Percentiles rank a stretch among this genome's conserved stretches.
Evolutionary conservation across 92 coral and sea anemone species (phyloP).

Genomic region (Bergia puertoricense): DNA sequence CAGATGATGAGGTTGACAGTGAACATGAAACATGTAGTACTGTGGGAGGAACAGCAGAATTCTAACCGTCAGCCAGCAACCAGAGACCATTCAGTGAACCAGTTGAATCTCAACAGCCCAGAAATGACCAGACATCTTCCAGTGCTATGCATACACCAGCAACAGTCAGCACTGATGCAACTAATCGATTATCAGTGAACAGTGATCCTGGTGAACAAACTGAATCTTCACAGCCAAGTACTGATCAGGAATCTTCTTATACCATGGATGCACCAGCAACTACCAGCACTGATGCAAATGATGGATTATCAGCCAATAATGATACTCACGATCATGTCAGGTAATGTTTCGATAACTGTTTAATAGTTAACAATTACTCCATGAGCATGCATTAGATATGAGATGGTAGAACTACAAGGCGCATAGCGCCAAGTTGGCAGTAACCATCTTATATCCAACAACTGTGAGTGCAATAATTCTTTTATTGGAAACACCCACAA

Average conservation of each 20-base stretch:
- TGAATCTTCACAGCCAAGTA: conserved; percentile 32
- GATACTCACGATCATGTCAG: conserved; percentile 31
- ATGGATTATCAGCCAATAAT: conserved; percentile 31
- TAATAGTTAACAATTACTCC: conserved; percentile 31
- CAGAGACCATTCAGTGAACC: conserved; percentile 36
- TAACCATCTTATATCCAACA: conserved; percentile 27
- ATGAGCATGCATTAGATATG: conserved; percentile 31
- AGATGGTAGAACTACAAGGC: conserved; percentile 31
- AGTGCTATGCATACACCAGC: conserved; percentile 40
- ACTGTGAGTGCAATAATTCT: background rate
- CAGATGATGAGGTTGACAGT: conserved; percentile 29
- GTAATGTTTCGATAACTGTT: conserved; percentile 28
- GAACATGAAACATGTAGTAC: conserved; percentile 27
- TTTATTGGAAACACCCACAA: conserved; percentile 30
- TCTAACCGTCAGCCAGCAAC: conserved; percentile 36
- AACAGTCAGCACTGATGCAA: conserved; percentile 37
- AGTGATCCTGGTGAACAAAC: conserved; percentile 40
- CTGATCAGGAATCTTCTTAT: conserved; percentile 30
- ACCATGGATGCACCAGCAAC: conserved; percentile 25
- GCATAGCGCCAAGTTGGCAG: conserved; percentile 27
- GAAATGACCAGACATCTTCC: conserved; percentile 35
- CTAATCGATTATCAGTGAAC: conserved; percentile 25
- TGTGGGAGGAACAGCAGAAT: conserved; percentile 39
- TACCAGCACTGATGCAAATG: conserved; percentile 28
- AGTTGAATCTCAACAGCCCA: conserved; percentile 30